These are phyloP conservation scores for Propithecus perrieri DNA, from an alignment of 2,797 vertebrate genomes.

Conservation along the genomic window DNA sequence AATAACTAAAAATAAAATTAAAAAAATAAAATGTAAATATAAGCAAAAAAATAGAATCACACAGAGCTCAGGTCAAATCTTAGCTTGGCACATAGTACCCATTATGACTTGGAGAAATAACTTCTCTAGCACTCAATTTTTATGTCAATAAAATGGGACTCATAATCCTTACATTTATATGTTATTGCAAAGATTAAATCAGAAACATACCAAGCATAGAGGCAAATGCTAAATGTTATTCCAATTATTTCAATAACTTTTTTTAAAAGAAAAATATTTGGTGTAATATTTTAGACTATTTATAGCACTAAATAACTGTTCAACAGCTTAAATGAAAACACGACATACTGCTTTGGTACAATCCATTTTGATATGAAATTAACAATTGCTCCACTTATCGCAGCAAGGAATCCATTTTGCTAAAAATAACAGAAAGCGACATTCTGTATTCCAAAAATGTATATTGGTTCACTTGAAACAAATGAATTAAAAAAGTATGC, in stretches of 20 bases:
- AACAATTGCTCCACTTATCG: constrained; percentile 83
- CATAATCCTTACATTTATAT: not conserved
- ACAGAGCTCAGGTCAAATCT: not conserved
- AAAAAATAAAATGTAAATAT: not conserved
- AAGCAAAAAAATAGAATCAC: not conserved
- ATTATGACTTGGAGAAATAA: not conserved
- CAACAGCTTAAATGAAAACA: constrained; percentile 81
- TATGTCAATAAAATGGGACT: constrained; percentile 8
- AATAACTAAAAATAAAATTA: not conserved
- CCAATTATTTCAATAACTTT: not conserved
- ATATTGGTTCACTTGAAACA: constrained; percentile 78
- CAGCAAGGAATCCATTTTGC: constrained; percentile 85
- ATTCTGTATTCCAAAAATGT: constrained; percentile 75
- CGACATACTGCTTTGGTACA: constrained; percentile 80
- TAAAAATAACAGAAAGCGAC: constrained; percentile 81
- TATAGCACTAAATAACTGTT: constrained; percentile 67
- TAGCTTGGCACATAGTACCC: not conserved
- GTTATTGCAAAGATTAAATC: not conserved
- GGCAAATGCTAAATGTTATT: not conserved
- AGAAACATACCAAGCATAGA: not conserved
- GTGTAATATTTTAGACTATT: constrained; percentile 68
- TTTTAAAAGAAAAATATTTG: constrained; percentile 58
- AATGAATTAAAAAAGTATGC: constrained; percentile 79
- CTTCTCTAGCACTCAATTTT: not conserved
- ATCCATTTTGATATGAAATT: constrained; percentile 82